Conservation (phyloP, 2,797 vertebrate species). For the Podargus strigoides region DNA sequence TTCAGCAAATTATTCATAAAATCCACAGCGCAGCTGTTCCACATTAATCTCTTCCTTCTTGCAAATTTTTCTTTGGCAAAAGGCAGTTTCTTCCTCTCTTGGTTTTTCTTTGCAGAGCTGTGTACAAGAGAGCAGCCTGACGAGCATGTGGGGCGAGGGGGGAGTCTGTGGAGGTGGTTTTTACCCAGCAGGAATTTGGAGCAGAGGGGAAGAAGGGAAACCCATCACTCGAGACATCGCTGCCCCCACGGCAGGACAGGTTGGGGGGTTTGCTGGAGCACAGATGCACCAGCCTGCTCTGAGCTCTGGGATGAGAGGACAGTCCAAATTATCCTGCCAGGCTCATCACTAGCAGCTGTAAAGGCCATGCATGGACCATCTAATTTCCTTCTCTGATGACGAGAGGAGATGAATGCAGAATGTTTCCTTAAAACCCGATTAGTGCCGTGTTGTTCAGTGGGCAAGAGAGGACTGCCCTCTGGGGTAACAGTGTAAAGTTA, state of each 20-base stretch:
- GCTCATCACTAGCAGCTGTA: neutral
- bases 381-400: neutral
- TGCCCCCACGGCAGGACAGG: neutral
- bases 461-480: neutral
- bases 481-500: neutral
- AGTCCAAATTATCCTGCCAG: neutral
- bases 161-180: neutral
- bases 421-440: neutral
- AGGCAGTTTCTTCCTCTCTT: neutral
- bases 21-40: constrained; percentile 33
- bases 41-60: constrained; percentile 31
- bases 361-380: neutral
- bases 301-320: neutral
- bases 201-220: neutral
- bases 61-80: constrained; percentile 7
- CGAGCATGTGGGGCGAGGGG: neutral
- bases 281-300: neutral
- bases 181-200: neutral
- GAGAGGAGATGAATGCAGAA: neutral
- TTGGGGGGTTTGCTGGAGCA: neutral
- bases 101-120: neutral
- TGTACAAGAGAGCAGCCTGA: neutral
- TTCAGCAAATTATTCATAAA: constrained; percentile 62
- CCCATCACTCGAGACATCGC: neutral
- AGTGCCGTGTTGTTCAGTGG: neutral